Conservation (phyloP, 2,113 vertebrate species). For the Sceloporus undulatus region DNA sequence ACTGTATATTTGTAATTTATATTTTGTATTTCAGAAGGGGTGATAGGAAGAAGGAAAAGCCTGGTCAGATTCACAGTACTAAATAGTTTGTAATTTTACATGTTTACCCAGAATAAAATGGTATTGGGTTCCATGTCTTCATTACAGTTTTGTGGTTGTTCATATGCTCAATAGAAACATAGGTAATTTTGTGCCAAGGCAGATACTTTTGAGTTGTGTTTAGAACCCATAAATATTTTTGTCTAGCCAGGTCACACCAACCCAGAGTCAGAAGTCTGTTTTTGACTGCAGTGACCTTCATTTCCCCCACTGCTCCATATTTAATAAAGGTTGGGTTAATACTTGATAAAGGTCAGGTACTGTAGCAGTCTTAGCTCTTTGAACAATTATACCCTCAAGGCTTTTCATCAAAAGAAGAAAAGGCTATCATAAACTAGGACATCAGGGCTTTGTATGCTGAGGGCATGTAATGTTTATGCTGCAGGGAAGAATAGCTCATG, state of each 20-base stretch:
- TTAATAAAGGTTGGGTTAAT: not conserved
- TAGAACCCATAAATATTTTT: not conserved
- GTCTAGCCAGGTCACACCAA: not conserved
- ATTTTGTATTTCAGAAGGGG: too few relatives aligned
- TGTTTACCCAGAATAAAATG: not conserved
- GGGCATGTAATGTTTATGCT: slow-evolving; percentile 20
- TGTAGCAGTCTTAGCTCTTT: not conserved
- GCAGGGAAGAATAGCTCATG: slow-evolving; percentile 25
- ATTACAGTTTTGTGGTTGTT: not conserved
- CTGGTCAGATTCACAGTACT: not conserved
- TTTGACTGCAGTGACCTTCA: not conserved
- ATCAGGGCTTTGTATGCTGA: not conserved
- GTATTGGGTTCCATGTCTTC: not conserved
- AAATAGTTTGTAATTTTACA: not conserved
- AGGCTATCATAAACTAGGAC: not conserved
- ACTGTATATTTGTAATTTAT: too few relatives aligned
- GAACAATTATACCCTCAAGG: not conserved
- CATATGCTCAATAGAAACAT: not conserved
- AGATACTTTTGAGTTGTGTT: not conserved
- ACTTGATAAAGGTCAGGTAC: not conserved
- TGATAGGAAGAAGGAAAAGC: not conserved
- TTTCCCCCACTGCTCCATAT: not conserved
- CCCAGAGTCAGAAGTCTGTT: not conserved
- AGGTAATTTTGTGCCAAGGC: not conserved
- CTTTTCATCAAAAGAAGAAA: slow-evolving; percentile 29